Conservation (phyloP, 2,113 vertebrate species). For the Aptenodytes patagonicus region DNA sequence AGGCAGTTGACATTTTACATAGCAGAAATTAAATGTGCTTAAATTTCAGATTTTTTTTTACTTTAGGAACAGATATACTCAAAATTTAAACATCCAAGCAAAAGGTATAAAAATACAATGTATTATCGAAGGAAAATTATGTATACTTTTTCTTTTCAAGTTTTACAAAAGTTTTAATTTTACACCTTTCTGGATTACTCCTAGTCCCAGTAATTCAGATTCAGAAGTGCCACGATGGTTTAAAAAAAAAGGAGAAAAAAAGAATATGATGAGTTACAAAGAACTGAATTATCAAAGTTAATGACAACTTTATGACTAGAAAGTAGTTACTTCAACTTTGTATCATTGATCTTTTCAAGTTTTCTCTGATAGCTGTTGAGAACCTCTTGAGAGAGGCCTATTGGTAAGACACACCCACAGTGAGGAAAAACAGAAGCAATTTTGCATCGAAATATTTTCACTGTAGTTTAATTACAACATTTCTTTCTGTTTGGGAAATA, state of each 20-base stretch:
- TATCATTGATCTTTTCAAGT: neutral
- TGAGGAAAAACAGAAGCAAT: neutral
- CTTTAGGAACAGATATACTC: neutral
- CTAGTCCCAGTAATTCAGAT: neutral
- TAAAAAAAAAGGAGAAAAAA: neutral
- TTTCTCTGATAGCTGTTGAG: neutral
- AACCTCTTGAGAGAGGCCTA: neutral
- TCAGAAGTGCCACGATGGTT: neutral
- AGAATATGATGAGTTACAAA: neutral
- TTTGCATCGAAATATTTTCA: neutral
- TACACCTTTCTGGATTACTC: neutral
- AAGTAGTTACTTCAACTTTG: neutral
- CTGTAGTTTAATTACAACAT: neutral
- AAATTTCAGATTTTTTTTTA: neutral
- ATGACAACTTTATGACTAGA: neutral
- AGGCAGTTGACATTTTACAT: neutral
- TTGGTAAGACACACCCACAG: neutral
- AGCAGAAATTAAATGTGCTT: neutral
- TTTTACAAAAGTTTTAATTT: neutral
- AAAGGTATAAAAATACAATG: neutral
- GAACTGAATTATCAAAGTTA: neutral
- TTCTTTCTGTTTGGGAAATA: neutral
- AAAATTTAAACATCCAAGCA: neutral
- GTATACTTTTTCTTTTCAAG: neutral
- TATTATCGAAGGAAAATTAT: neutral